Evolutionary conservation across 1,140 invertebrate genomes (phyloP).

Genomic region (Eueides isabella): DNA sequence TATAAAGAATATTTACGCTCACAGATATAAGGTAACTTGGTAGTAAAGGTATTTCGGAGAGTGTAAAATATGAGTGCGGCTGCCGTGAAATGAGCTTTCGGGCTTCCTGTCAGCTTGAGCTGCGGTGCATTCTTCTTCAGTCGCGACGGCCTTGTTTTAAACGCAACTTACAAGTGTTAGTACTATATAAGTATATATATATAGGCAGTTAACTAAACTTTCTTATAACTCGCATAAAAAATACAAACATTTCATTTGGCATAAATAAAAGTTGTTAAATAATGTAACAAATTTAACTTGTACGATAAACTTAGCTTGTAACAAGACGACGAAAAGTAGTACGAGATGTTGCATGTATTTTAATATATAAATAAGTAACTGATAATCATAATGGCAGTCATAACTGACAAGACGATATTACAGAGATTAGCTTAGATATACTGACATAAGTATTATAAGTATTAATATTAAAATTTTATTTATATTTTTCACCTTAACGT

Average conservation of each 20-base stretch:
- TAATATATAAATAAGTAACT: too few relatives aligned
- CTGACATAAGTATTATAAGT: too few relatives aligned
- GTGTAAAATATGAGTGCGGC: slow-evolving; percentile 73
- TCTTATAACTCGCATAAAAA: not conserved
- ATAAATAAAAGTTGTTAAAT: too few relatives aligned
- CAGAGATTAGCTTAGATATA: too few relatives aligned
- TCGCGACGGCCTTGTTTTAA: not conserved
- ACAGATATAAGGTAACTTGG: slow-evolving; percentile 46
- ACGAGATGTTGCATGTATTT: too few relatives aligned
- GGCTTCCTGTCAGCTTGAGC: slow-evolving; percentile 58
- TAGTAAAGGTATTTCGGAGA: slow-evolving; percentile 63
- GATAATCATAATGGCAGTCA: too few relatives aligned
- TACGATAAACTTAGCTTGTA: too few relatives aligned
- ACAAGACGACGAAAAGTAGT: too few relatives aligned
- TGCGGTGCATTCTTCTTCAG: slow-evolving; percentile 56
- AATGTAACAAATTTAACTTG: too few relatives aligned
- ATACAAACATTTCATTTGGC: not conserved
- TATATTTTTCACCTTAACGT: too few relatives aligned
- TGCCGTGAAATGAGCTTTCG: slow-evolving; percentile 72
- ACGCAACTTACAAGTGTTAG: not conserved
- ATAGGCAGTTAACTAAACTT: not conserved
- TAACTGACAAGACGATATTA: too few relatives aligned
- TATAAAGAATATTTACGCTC: slow-evolving; percentile 58
- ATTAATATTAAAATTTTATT: too few relatives aligned
- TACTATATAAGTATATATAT: not conserved